Percentiles rank a stretch among this genome's conserved stretches.
Conservation (phyloP, 2,888 invertebrate species). For the Bembecia ichneumoniformis region DNA sequence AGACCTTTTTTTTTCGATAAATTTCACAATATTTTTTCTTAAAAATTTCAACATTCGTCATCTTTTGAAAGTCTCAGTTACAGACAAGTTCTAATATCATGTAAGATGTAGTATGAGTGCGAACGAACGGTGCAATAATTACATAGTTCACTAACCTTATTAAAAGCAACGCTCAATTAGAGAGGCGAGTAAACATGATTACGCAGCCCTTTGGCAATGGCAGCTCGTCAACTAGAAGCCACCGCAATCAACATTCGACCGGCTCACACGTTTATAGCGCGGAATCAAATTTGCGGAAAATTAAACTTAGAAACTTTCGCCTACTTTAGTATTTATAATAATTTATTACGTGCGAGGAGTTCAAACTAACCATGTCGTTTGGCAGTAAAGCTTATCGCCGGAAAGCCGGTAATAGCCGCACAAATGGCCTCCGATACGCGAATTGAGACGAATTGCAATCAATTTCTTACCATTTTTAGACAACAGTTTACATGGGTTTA, state of each 20-base stretch:
- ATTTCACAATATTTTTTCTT: no score
- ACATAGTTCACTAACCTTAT: background rate
- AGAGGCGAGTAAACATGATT: conserved; percentile 29
- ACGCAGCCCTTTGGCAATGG: conserved; percentile 3
- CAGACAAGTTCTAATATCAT: no score
- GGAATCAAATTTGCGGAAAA: conserved; percentile 69
- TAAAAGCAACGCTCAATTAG: conserved; percentile 27
- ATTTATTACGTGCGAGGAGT: conserved; percentile 60
- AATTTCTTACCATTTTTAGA: conserved; percentile 35
- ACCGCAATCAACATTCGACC: conserved; percentile 18
- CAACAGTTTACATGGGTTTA: no score
- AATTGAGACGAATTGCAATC: conserved; percentile 54
- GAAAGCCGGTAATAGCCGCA: conserved; percentile 50
- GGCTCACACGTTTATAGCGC: conserved; percentile 39
- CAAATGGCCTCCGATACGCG: conserved; percentile 50
- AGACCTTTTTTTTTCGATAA: no score
- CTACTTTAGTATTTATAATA: conserved; percentile 57
- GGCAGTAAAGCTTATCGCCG: conserved; percentile 62
- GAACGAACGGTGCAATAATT: background rate
- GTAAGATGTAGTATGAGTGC: background rate
- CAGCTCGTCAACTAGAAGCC: background rate
- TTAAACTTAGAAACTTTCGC: conserved; percentile 52
- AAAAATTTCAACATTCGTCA: no score
- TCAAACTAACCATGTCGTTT: conserved; percentile 67
- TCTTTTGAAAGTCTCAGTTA: no score